These are phyloP conservation scores for Ctenosaura bakeri DNA, from an alignment of 2,797 vertebrate genomes.

Conservation along the genomic window DNA sequence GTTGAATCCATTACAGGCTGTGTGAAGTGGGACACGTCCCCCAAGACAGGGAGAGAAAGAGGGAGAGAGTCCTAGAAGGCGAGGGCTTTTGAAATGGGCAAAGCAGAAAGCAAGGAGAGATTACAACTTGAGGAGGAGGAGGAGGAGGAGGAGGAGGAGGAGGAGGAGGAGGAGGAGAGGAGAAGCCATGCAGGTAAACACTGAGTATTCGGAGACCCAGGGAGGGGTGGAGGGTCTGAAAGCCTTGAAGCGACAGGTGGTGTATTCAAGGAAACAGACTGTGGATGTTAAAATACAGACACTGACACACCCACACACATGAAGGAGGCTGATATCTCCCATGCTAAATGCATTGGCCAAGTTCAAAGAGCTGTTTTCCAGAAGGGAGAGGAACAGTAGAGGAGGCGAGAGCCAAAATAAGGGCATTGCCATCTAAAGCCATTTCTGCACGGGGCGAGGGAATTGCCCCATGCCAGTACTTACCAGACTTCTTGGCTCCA, in stretches of 20 bases:
- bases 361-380: too few species aligned
- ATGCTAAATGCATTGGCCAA: too few species aligned
- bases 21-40: background rate
- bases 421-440: too few species aligned
- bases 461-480: too few species aligned
- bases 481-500: too few species aligned
- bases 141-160: background rate
- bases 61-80: background rate
- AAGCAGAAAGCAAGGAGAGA: background rate
- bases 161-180: background rate
- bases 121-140: background rate
- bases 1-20: constrained; percentile 20
- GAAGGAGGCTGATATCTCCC: too few species aligned
- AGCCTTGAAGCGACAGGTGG: background rate
- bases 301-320: too few species aligned
- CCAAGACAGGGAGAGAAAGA: background rate
- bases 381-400: too few species aligned
- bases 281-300: too few species aligned
- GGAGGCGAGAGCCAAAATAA: too few species aligned
- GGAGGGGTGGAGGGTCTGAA: rapidly evolving
- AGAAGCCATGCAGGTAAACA: background rate
- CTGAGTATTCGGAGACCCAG: background rate
- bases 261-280: background rate
- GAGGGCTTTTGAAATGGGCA: background rate
- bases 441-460: too few species aligned